Base-by-base conservation (phyloP, 2,888 invertebrate species). In the Ceriagrion tenellum region DNA sequence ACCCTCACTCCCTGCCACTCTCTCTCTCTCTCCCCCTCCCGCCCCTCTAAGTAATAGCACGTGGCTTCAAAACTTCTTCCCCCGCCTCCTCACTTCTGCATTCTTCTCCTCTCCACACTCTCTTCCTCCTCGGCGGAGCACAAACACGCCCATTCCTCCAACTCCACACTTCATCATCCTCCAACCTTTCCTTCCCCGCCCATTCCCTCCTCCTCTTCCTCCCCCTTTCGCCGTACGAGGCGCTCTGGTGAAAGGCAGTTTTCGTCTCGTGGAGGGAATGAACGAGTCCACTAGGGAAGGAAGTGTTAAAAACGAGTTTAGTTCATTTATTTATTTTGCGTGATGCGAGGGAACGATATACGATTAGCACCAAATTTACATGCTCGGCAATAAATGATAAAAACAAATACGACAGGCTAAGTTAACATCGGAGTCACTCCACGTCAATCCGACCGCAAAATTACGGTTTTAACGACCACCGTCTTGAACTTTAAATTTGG, bases 71-170 rank as follows among this genome's bases (percentile, higher is more conserved):
- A 69, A 69, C 69, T 69, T 69, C 69, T 59, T 56, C 12, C 16
- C 59, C 59, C 2, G 8, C 47, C 47, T 47, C 47, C 47, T 8
- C 8, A 2, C 47, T 47, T 47, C 47, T 47, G 47, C 47, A 47
- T 47, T 47, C 47, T 47, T 47, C 59, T 12, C 13, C 59, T 59
- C 59, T n/a, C 69, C 26, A 8, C 69, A n/a, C n/a, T 4, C 69
- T n/a, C 69, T n/a, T 69, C 59, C n/a, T 23, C 26, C 69, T 69
- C 69, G 1, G 6, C n/a, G 69, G n/a, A 69, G n/a, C 69, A 69
- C 69, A 69, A 69, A 88, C 88, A 88, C 88, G 90, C 59, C 59
- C 56, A 59, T 91, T 63, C 91, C 63, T 40, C 88, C 26, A 23
- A 13, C 88, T 88, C 88, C 88, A 40, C 59, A 59, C 47, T 88